These are phyloP conservation scores for Ageneiosus marmoratus DNA, from an alignment of 2,113 vertebrate species.

Conservation along the genomic window DNA sequence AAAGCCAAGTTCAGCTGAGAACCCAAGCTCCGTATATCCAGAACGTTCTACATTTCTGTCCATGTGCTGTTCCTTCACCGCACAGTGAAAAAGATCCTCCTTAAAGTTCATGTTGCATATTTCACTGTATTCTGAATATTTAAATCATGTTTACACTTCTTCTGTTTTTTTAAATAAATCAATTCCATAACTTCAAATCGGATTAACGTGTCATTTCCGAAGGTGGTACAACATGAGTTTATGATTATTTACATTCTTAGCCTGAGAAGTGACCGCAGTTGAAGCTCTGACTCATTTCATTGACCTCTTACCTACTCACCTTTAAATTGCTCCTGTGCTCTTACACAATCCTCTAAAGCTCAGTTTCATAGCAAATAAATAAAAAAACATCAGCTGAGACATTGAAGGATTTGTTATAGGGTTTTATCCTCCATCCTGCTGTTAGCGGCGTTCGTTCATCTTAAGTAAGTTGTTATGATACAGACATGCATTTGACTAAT, in stretches of 20 bases:
- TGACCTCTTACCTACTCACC: neutral
- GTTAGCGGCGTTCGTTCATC: no score
- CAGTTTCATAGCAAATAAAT: no score
- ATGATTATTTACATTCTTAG: neutral
- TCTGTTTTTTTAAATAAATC: slow-evolving; percentile 60
- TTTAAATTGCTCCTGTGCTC: neutral
- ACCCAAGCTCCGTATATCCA: neutral
- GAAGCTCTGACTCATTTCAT: no score
- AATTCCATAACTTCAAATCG: neutral
- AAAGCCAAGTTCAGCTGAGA: slow-evolving; percentile 81
- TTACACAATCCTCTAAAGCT: neutral
- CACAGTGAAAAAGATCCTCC: neutral
- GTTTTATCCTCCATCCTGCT: no score
- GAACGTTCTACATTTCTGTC: neutral
- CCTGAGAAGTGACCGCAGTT: no score
- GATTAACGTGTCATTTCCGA: neutral
- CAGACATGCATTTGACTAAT: no score
- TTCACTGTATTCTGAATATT: slow-evolving; percentile 51
- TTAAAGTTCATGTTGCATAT: slow-evolving; percentile 40
- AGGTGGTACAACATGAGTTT: no score
- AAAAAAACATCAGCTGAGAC: no score
- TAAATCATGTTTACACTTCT: slow-evolving; percentile 43
- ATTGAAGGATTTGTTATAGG: no score
- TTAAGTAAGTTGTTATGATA: no score
- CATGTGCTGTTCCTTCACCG: neutral